Evolutionary conservation across 2,113 vertebrate genomes (phyloP).

Genomic region (Neogale vison): DNA sequence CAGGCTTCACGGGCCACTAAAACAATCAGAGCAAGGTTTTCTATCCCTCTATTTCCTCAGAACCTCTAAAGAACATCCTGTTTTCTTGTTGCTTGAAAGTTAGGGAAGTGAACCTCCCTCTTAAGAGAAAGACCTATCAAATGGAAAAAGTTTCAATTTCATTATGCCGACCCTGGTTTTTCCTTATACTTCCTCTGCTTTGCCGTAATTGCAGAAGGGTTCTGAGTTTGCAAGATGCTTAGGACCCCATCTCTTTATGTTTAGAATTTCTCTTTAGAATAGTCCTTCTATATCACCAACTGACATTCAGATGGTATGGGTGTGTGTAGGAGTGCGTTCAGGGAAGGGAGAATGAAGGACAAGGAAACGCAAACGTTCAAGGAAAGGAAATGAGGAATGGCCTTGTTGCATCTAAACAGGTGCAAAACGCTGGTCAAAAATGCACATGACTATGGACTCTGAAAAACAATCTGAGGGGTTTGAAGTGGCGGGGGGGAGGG

Average conservation of each 20-base stretch:
- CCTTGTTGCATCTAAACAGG: neutral
- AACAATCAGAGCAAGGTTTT: neutral
- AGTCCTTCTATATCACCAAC: neutral
- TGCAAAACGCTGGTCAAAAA: neutral
- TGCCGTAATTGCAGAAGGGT: neutral
- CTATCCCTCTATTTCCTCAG: neutral
- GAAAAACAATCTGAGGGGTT: too few relatives aligned
- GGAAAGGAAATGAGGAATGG: neutral
- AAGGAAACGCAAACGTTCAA: neutral
- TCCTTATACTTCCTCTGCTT: neutral
- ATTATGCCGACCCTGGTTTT: neutral
- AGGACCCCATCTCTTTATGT: neutral
- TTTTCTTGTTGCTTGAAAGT: neutral
- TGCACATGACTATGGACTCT: neutral
- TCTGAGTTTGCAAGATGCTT: neutral
- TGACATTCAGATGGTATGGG: neutral
- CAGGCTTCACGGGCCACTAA: neutral
- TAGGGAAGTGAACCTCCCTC: neutral
- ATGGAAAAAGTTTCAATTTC: neutral
- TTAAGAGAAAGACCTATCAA: neutral
- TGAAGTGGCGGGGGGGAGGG: too few relatives aligned
- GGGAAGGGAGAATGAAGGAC: neutral
- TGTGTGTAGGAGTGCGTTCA: neutral
- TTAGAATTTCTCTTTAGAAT: neutral
- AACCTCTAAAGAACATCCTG: neutral